Percentiles rank a stretch among this genome's conserved stretches.
Evolutionary conservation across 1,140 invertebrate genomes (phyloP).

Genomic region (Pinna nobilis): DNA sequence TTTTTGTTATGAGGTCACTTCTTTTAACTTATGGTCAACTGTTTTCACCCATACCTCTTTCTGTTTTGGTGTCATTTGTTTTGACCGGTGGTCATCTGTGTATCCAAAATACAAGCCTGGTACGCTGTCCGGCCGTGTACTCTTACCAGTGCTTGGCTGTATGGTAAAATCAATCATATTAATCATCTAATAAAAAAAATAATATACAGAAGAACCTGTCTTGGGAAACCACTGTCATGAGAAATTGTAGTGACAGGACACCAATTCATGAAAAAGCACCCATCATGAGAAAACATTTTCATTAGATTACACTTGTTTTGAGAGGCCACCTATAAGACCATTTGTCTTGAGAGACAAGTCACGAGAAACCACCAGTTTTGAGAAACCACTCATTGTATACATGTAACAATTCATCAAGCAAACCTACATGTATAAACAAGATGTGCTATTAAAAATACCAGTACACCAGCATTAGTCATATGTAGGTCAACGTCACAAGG

Average conservation of each 20-base stretch:
- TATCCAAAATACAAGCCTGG: conserved; percentile 46
- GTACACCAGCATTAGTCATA: too few species aligned
- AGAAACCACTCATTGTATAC: too few species aligned
- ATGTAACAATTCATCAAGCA: too few species aligned
- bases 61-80: conserved; percentile 33
- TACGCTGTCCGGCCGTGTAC: conserved; percentile 40
- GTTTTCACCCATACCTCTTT: conserved; percentile 28
- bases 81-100: conserved; percentile 34
- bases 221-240: background rate
- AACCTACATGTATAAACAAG: too few species aligned
- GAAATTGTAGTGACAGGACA: background rate
- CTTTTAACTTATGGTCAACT: background rate
- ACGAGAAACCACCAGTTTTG: too few species aligned
- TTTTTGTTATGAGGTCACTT: too few species aligned
- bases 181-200: background rate
- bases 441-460: too few species aligned
- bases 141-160: conserved; percentile 19
- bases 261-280: background rate
- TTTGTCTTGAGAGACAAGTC: too few species aligned
- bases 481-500: too few species aligned
- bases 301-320: too few species aligned
- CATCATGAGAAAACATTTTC: too few species aligned
- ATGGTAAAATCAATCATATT: background rate
- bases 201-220: background rate
- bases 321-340: too few species aligned